A percentile compares a stretch with the other conserved stretches of the same genome.
Conservation (phyloP, 1,140 invertebrate species). For the Eumaeus atala region DNA sequence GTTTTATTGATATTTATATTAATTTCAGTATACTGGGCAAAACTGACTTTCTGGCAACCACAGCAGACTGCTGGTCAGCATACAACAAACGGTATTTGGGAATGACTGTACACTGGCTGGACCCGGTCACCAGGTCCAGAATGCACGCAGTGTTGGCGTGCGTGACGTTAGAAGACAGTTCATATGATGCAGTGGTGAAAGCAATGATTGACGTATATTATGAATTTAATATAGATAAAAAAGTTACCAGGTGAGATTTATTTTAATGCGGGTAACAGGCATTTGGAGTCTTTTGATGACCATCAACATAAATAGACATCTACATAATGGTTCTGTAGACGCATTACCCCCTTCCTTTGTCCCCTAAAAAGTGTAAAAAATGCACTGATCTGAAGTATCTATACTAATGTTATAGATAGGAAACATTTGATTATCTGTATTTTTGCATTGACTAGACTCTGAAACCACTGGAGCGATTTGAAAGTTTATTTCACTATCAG, state of each 20-base stretch:
- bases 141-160: slow-evolving; percentile 6
- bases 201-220: background rate
- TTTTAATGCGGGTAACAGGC: background rate
- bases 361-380: too few relatives aligned
- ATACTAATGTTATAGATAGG: too few relatives aligned
- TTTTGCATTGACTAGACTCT: too few relatives aligned
- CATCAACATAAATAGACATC: too few relatives aligned
- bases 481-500: too few relatives aligned
- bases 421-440: too few relatives aligned
- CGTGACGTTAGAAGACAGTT: background rate
- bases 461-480: too few relatives aligned
- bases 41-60: background rate
- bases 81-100: background rate
- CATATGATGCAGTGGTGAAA: background rate
- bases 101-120: slow-evolving; percentile 7
- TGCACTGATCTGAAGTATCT: too few relatives aligned
- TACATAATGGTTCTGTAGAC: too few relatives aligned
- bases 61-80: slow-evolving; percentile 3
- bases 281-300: too few relatives aligned
- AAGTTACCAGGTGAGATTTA: slow-evolving; percentile 3
- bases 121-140: background rate
- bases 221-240: slow-evolving; percentile 3
- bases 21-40: slow-evolving; percentile 2
- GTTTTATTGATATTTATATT: background rate
- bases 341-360: too few relatives aligned